Evolutionary conservation across 1,140 invertebrate genomes (phyloP), one percentile per base, ranked within the genome.

Genomic region (Drosophila yakuba): DNA sequence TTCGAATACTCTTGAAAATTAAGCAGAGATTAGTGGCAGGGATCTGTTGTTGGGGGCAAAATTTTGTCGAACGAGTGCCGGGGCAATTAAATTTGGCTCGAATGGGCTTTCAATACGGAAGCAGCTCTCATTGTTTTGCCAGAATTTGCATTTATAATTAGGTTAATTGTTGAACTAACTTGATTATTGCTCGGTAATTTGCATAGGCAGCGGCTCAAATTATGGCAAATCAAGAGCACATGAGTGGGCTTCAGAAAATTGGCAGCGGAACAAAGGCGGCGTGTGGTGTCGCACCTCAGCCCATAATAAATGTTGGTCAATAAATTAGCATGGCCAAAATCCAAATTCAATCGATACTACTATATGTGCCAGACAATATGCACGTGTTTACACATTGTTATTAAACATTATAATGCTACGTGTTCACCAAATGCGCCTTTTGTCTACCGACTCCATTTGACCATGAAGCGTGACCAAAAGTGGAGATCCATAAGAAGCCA

Each of bases 111-210:
- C 64, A 32, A 72, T 74, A 66, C 67, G 80, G 78, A 74, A 71
- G 76, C 61, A 58, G 52, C 59, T 60, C 63, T 80, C 72, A 84
- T 85, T 85, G 81, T 85, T 84, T 83, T 66, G 44, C 52, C 63
- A 83, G 82, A 83, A 86, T 88, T 86, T 88, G 54, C 83, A 88
- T 86, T 76, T 83, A 80, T 86, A 86, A 86, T 86, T 88, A 88
- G 79, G 83, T 86, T 86, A 86, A 83, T 86, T 88, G 84, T 86
- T 71, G 63, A 76, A 76, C 83, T 79, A 69, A 86, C 75, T 88
- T 86, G 76, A 88, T 86, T 86, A 88, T 83, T 66, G 68, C 75
- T 52, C 60, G 63, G 67, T 50, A 83, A 88, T 88, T 86, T 86
- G 83, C 79, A 86, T 86, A 88, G 62, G 55, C 66, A 72, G 62